phyloP scores from a whole-genome alignment of 2,113 vertebrate species.

The Cebus imitator region DNA sequence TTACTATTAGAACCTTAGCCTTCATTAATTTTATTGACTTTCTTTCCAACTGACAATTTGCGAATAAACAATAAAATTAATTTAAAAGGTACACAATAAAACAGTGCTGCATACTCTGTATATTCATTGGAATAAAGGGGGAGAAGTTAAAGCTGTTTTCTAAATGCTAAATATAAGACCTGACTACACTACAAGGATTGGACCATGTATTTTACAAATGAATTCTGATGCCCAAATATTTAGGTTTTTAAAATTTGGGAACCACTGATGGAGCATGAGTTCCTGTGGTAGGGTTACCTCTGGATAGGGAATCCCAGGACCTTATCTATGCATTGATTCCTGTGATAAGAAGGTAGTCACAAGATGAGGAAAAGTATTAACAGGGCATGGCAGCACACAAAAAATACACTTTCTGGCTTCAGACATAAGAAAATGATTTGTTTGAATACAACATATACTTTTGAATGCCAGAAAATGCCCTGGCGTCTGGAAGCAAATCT shows the following conservation, averaged over 20 bases:
- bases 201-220: neutral
- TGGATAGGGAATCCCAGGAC: too few relatives aligned
- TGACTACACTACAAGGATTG: neutral
- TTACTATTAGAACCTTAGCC: neutral
- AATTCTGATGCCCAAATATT: neutral
- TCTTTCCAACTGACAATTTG: neutral
- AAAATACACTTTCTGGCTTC: neutral
- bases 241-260: neutral
- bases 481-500: neutral
- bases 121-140: neutral
- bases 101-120: neutral
- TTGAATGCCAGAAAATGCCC: neutral
- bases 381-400: neutral
- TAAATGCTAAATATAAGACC: neutral
- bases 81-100: neutral
- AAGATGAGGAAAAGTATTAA: neutral
- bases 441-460: neutral
- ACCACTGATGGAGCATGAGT: accelerated
- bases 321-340: neutral
- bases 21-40: neutral
- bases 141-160: neutral
- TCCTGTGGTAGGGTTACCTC: neutral
- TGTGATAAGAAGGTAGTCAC: neutral
- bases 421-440: conserved; percentile 25
- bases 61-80: neutral